phyloP scores from a whole-genome alignment of 2,113 vertebrate species.

The Rhipidura dahli region DNA sequence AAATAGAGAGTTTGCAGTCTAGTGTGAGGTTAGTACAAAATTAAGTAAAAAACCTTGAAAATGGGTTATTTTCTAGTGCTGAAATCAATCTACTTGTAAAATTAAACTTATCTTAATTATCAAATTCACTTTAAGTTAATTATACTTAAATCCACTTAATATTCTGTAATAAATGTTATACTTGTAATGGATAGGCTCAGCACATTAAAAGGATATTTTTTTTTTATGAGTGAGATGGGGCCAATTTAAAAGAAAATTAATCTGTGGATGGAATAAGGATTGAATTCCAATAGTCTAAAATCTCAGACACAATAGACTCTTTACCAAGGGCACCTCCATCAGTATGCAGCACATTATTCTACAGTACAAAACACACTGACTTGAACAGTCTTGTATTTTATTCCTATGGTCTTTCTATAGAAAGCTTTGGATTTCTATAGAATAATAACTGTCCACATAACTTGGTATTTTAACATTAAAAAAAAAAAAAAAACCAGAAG shows the following conservation, averaged over 20 bases:
- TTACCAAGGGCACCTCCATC: background rate
- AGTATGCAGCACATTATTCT: background rate
- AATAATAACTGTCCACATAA: background rate
- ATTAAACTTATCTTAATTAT: conserved; percentile 45
- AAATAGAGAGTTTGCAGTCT: background rate
- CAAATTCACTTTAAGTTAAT: conserved; percentile 51
- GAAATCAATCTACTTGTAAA: conserved; percentile 7
- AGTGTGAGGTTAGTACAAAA: background rate
- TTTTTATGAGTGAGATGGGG: conserved; percentile 35
- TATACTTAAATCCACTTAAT: conserved; percentile 51
- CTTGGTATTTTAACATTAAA: background rate
- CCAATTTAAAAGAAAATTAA: conserved; percentile 52
- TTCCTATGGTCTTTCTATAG: background rate
- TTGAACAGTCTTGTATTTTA: background rate
- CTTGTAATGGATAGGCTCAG: background rate
- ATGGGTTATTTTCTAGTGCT: background rate
- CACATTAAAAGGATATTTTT: conserved; percentile 41
- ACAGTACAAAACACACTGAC: background rate
- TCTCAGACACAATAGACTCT: background rate
- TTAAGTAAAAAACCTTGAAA: background rate
- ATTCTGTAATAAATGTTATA: conserved; percentile 40
- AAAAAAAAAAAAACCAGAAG: rapidly evolving
- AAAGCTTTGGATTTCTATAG: background rate
- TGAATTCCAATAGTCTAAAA: conserved; percentile 26
- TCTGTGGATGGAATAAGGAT: background rate